phyloP scores from a whole-genome alignment of 2,888 invertebrate genomes.

The Eristalis pertinax region DNA sequence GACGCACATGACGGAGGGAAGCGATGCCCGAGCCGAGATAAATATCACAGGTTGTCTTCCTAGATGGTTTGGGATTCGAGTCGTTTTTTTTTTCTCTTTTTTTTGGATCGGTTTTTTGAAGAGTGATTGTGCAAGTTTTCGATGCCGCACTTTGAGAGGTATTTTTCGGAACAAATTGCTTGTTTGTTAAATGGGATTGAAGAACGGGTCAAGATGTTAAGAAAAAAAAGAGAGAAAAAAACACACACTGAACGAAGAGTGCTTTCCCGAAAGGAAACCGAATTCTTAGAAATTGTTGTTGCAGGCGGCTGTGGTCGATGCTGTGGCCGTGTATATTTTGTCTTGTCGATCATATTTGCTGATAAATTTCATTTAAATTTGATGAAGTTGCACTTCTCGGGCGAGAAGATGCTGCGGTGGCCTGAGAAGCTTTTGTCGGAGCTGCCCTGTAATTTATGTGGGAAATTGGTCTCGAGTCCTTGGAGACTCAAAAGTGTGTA shows the following conservation, averaged over 20 bases:
- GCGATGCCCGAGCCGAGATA: slow-evolving; percentile 45
- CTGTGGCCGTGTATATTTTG: not conserved
- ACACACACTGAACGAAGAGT: not conserved
- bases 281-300: slow-evolving; percentile 47
- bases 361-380: slow-evolving; percentile 69
- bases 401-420: not conserved
- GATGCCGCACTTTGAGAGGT: slow-evolving; percentile 37
- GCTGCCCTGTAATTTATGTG: slow-evolving; percentile 29
- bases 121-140: slow-evolving; percentile 52
- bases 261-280: slow-evolving; percentile 31
- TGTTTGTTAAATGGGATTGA: slow-evolving; percentile 56
- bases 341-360: slow-evolving; percentile 62
- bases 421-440: not conserved
- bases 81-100: not conserved
- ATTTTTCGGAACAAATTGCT: slow-evolving; percentile 67
- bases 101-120: not conserved
- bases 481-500: not conserved
- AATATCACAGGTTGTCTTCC: slow-evolving; percentile 5
- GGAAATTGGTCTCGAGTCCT: not conserved
- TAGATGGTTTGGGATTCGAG: not conserved
- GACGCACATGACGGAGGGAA: slow-evolving; percentile 9
- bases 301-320: not conserved
- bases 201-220: slow-evolving; percentile 34
- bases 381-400: slow-evolving; percentile 63
- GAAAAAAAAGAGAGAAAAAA: not conserved